These are phyloP conservation scores for Lithophane socia DNA, from an alignment of 2,888 invertebrate species.

Conservation along the genomic window DNA sequence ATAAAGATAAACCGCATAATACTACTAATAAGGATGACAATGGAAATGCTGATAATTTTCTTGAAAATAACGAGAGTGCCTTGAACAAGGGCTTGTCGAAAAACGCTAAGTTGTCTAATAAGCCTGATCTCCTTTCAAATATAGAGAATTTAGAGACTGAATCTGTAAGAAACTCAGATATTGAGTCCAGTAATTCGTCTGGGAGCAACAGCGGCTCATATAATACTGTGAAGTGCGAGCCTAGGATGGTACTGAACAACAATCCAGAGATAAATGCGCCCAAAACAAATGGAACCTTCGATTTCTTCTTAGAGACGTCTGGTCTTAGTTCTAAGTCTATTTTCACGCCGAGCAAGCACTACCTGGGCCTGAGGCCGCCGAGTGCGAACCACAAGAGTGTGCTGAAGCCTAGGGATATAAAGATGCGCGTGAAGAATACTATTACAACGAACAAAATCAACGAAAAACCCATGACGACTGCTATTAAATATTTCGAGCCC, in stretches of 20 bases:
- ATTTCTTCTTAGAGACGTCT: slow-evolving; percentile 94
- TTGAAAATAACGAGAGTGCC: slow-evolving; percentile 77
- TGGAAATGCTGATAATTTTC: slow-evolving; percentile 79
- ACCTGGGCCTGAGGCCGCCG: slow-evolving; percentile 89
- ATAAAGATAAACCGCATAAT: slow-evolving; percentile 78
- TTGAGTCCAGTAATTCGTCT: slow-evolving; percentile 91
- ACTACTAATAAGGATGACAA: slow-evolving; percentile 73
- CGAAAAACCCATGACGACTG: slow-evolving; percentile 90
- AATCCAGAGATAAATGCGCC: slow-evolving; percentile 77
- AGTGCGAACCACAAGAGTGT: slow-evolving; percentile 94
- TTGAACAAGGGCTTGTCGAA: slow-evolving; percentile 78
- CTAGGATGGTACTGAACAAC: slow-evolving; percentile 81
- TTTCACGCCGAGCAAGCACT: slow-evolving; percentile 88
- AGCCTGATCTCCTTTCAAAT: slow-evolving; percentile 89
- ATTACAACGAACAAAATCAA: slow-evolving; percentile 91
- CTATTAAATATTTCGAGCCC: slow-evolving; percentile 90
- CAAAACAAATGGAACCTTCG: slow-evolving; percentile 91
- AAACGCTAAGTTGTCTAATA: slow-evolving; percentile 88
- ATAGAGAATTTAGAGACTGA: slow-evolving; percentile 90
- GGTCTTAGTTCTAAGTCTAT: slow-evolving; percentile 95
- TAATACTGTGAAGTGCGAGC: slow-evolving; percentile 87
- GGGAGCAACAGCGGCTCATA: slow-evolving; percentile 89
- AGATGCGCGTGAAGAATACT: slow-evolving; percentile 93
- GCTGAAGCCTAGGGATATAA: slow-evolving; percentile 94
- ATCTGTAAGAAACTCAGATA: slow-evolving; percentile 92